Base-by-base conservation (phyloP, 2,113 vertebrate genomes). In the Sprattus sprattus region DNA sequence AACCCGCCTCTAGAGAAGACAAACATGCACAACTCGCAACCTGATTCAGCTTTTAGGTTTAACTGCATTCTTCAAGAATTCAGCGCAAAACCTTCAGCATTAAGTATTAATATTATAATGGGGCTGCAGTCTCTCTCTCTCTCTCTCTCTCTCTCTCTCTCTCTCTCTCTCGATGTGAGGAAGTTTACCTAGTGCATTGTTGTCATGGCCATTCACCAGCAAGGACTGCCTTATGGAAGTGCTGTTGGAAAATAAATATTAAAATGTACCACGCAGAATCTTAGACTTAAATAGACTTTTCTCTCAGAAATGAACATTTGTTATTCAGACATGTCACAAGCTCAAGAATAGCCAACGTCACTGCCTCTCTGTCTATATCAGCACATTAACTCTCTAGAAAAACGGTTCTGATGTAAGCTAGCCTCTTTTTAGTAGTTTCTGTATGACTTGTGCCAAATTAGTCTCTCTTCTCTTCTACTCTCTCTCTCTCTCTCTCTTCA, bases 371-470 rank as follows among this genome's bases (percentile, higher is more conserved):
- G 20, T 64, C 25, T 25, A 11, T 28, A 25, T 71, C 64, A 71
- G 3, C 4, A 8, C 25, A 32, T 15, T 9, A 1, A 71, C n/a
- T 71, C 64, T 32, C 64, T 71, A 71, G 64, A 71, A 71, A 39
- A 71, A 25, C 22, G 10, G 10, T 25, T 71, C 25, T 32, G 25
- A 71, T 71, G n/a, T 71, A 71, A 71, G 25, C 64, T 2, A 71
- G 64, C 64, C 83, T 49, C 45, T 75, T 71, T 49, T 75, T 57
- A 71, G 64, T 71, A 28, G n/a, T 71, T 71, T 71, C 25, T 71
- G 64, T 71, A 71, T 71, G 64, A 71, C 64, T 71, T 71, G 64
- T 71, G 64, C 64, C 64, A 71, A 71, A 71, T 71, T 71, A 71
- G 64, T 28, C 64, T 28, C 7, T 49, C 82, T 83, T 67, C 9